A percentile compares a stretch with the other conserved stretches of the same genome.
Conservation (phyloP, 2,888 invertebrate species). For the Yponomeuta plumbellus region DNA sequence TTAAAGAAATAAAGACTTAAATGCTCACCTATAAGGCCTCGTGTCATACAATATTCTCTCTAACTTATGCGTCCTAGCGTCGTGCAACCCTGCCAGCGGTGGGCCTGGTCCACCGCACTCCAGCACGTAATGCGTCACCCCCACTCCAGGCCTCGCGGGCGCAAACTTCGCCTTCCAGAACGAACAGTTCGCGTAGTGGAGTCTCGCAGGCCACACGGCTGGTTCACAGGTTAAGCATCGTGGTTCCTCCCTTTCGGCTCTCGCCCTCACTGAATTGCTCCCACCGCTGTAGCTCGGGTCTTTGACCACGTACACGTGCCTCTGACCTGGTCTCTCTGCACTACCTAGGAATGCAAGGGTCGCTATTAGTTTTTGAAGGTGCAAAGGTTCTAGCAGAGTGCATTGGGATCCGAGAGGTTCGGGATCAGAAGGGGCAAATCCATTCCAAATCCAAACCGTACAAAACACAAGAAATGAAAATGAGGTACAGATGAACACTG, state of each 20-base stretch:
- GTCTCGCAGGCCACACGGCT: conserved; percentile 86
- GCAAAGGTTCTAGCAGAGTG: background rate
- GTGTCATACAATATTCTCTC: conserved; percentile 86
- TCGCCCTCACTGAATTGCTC: conserved; percentile 64
- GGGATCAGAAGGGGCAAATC: conserved; percentile 7
- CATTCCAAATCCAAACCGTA: conserved; percentile 4
- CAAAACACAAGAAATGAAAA: background rate
- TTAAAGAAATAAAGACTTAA: no score
- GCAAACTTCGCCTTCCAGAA: conserved; percentile 88
- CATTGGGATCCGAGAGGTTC: background rate
- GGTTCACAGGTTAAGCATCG: conserved; percentile 93
- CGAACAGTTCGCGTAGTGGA: conserved; percentile 90
- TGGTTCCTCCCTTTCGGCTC: conserved; percentile 80
- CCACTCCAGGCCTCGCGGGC: conserved; percentile 62
- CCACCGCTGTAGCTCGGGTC: conserved; percentile 82
- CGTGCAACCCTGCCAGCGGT: conserved; percentile 88
- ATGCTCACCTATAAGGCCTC: conserved; percentile 76
- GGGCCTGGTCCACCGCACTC: conserved; percentile 95
- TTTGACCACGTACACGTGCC: conserved; percentile 90
- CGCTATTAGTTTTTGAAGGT: background rate
- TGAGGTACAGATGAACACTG: background rate
- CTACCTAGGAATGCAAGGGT: conserved; percentile 74
- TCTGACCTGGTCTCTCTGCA: conserved; percentile 89
- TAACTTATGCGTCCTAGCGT: conserved; percentile 84
- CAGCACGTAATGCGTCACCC: conserved; percentile 83